Evolutionary conservation across 2,113 vertebrate genomes (phyloP).

Genomic region (Columba livia): DNA sequence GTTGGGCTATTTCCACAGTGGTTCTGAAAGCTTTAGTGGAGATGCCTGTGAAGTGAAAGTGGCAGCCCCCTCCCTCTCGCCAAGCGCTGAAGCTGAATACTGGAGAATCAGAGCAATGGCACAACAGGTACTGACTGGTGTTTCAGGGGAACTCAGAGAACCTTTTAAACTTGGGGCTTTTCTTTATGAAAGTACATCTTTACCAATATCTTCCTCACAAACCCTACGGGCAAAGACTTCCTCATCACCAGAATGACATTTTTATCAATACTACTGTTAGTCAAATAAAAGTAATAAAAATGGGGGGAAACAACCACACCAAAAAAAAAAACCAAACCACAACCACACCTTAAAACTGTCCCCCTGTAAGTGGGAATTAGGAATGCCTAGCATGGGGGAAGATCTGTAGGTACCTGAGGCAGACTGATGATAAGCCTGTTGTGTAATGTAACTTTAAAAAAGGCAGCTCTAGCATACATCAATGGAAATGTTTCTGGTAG

Average conservation of each 20-base stretch:
- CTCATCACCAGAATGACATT: background rate
- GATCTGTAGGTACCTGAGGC: background rate
- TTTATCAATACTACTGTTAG: too few relatives aligned
- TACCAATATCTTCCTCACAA: background rate
- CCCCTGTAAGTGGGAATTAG: background rate
- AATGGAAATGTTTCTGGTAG: background rate
- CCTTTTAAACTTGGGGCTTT: background rate
- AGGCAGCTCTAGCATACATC: background rate
- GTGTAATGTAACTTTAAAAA: background rate
- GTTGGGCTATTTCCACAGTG: slow-evolving; percentile 92
- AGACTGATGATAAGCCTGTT: background rate
- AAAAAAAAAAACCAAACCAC: background rate
- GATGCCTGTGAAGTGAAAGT: slow-evolving; percentile 98
- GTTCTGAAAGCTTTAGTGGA: slow-evolving; percentile 90
- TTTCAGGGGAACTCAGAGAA: background rate
- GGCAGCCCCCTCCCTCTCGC: slow-evolving; percentile 89
- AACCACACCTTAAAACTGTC: background rate
- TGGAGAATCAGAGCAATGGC: slow-evolving; percentile 98
- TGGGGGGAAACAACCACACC: too few relatives aligned
- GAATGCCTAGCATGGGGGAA: background rate
- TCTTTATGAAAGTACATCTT: background rate
- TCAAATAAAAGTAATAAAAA: background rate
- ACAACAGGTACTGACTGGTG: slow-evolving; percentile 84
- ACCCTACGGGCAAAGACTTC: background rate
- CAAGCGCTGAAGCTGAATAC: slow-evolving; percentile 93